phyloP scores from a whole-genome alignment of 1,140 invertebrate genomes.

The Galleria mellonella region DNA sequence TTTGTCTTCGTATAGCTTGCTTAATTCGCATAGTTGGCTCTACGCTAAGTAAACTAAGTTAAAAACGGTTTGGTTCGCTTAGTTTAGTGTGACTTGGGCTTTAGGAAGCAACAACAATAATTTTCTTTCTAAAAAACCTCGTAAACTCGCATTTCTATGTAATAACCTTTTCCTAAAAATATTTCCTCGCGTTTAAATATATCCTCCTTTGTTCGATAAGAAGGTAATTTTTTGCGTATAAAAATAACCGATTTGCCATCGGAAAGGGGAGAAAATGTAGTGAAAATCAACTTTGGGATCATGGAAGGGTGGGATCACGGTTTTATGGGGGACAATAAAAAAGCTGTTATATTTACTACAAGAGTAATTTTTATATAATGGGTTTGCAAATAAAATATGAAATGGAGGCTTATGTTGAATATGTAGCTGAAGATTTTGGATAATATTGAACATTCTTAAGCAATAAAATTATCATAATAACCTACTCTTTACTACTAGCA shows the following conservation, averaged over 20 bases:
- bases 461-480: too few species aligned
- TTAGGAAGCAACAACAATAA: too few species aligned
- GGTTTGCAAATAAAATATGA: too few species aligned
- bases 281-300: not conserved
- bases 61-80: too few species aligned
- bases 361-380: not conserved
- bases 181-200: not conserved
- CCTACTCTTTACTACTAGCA: too few species aligned
- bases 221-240: slow-evolving; percentile 5
- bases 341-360: not conserved
- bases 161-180: not conserved
- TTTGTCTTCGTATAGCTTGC: too few species aligned
- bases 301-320: not conserved
- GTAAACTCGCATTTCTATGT: not conserved
- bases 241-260: slow-evolving; percentile 1
- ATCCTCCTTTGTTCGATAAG: slow-evolving; percentile 1
- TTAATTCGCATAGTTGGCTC: too few species aligned
- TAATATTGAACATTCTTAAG: too few species aligned
- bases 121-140: not conserved
- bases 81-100: too few species aligned
- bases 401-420: too few species aligned
- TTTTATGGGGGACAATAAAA: slow-evolving; percentile 1
- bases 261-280: slow-evolving; percentile 1
- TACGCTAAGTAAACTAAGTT: too few species aligned
- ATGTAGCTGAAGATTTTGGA: too few species aligned